Conservation (phyloP, 2,888 invertebrate species). For the Brenthis daphne region DNA sequence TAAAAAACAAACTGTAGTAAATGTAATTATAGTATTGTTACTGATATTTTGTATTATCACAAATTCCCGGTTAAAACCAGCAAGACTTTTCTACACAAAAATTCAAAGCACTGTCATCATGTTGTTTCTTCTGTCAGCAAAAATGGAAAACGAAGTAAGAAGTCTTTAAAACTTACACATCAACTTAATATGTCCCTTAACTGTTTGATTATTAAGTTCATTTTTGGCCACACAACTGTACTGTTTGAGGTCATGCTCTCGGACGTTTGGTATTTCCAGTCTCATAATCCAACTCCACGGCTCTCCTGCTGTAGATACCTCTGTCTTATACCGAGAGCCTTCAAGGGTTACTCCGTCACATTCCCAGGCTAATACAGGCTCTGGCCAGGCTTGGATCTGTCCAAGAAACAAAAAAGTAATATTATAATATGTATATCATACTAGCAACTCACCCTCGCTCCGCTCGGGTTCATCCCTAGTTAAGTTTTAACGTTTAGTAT, state of each 20-base stretch:
- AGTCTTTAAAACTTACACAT: slow-evolving; percentile 54
- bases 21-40: too few species aligned
- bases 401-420: slow-evolving; percentile 13
- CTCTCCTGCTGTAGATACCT: slow-evolving; percentile 60
- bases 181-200: slow-evolving; percentile 83
- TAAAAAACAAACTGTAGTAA: not conserved
- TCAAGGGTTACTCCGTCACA: slow-evolving; percentile 89
- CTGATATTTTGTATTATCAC: too few species aligned
- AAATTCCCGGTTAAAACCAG: too few species aligned
- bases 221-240: slow-evolving; percentile 95
- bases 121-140: too few species aligned
- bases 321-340: slow-evolving; percentile 64
- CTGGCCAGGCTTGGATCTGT: slow-evolving; percentile 92
- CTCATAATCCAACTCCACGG: slow-evolving; percentile 88
- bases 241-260: slow-evolving; percentile 85
- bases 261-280: slow-evolving; percentile 87
- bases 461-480: too few species aligned
- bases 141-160: not conserved
- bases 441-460: too few species aligned
- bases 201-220: slow-evolving; percentile 89
- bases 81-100: too few species aligned
- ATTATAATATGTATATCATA: not conserved
- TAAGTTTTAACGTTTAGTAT: too few species aligned
- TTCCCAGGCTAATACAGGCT: slow-evolving; percentile 93
- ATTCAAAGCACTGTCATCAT: too few species aligned